Evolutionary conservation across 2,797 vertebrate genomes (phyloP).

Genomic region (Meriones psammophilus): DNA sequence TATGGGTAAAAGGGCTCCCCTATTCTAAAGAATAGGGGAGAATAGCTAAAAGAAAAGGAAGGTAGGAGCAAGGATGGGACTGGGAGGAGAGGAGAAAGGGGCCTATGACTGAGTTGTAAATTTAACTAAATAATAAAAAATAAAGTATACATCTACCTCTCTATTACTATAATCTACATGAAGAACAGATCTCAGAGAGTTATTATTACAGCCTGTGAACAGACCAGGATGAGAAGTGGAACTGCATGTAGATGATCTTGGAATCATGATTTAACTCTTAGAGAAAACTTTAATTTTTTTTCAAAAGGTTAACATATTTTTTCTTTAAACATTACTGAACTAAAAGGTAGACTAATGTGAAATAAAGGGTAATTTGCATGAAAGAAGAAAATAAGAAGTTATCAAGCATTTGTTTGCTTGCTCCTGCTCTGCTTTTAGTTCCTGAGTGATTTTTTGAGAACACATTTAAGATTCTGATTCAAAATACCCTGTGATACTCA

Average conservation of each 20-base stretch:
- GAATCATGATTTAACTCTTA: constrained; percentile 15
- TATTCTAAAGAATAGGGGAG: too few relatives aligned
- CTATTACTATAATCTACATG: neutral
- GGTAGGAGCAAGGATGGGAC: too few relatives aligned
- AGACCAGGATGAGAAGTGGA: neutral
- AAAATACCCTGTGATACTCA: neutral
- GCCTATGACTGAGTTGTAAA: too few relatives aligned
- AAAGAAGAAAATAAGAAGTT: constrained; percentile 21
- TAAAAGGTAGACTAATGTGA: neutral
- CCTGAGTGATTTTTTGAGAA: neutral
- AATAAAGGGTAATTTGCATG: neutral
- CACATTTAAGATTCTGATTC: constrained; percentile 12
- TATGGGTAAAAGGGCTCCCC: too few relatives aligned
- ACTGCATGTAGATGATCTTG: constrained; percentile 27
- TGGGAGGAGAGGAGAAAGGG: too few relatives aligned
- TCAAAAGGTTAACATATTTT: neutral
- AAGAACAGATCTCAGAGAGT: neutral
- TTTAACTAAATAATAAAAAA: too few relatives aligned
- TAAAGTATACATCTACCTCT: neutral
- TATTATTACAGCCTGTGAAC: neutral
- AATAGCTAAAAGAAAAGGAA: too few relatives aligned
- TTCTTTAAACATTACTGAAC: constrained; percentile 28
- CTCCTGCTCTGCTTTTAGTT: neutral
- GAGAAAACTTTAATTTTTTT: constrained; percentile 53
- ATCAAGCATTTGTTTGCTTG: neutral